These are phyloP conservation scores for Agriopis marginaria DNA, from an alignment of 2,888 invertebrate species.

Conservation along the genomic window DNA sequence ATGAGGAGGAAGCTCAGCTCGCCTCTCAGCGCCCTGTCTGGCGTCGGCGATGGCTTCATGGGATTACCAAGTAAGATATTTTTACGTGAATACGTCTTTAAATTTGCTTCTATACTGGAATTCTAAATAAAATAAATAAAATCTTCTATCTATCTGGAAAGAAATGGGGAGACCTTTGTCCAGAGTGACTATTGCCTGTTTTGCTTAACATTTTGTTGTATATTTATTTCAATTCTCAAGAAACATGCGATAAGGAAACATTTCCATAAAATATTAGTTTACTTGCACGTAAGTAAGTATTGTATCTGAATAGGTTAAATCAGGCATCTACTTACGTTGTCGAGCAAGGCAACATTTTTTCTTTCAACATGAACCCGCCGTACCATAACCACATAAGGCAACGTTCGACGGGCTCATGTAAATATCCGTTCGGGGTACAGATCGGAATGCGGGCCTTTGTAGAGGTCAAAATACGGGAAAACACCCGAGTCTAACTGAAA, in stretches of 20 bases:
- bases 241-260: not conserved
- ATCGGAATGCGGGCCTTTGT: conserved; percentile 13
- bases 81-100: too few relatives aligned
- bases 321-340: not conserved
- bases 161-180: too few relatives aligned
- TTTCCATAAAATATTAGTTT: not conserved
- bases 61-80: conserved; percentile 43
- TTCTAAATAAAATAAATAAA: too few relatives aligned
- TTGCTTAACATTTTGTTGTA: not conserved
- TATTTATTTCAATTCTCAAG: not conserved
- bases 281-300: not conserved
- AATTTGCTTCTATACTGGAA: too few relatives aligned
- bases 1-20: conserved; percentile 77
- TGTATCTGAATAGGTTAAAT: not conserved
- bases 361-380: not conserved
- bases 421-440: not conserved
- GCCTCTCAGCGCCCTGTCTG: conserved; percentile 70
- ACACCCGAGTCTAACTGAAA: not conserved
- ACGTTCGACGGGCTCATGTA: too few relatives aligned
- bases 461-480: conserved; percentile 11
- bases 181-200: not conserved
- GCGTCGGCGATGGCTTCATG: conserved; percentile 61
- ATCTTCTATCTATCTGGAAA: too few relatives aligned
- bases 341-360: not conserved
- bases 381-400: not conserved